Evolutionary conservation across 2,888 invertebrate species (phyloP), one percentile per base, ranked within the genome.

Genomic region (Liodrosophila aerea): DNA sequence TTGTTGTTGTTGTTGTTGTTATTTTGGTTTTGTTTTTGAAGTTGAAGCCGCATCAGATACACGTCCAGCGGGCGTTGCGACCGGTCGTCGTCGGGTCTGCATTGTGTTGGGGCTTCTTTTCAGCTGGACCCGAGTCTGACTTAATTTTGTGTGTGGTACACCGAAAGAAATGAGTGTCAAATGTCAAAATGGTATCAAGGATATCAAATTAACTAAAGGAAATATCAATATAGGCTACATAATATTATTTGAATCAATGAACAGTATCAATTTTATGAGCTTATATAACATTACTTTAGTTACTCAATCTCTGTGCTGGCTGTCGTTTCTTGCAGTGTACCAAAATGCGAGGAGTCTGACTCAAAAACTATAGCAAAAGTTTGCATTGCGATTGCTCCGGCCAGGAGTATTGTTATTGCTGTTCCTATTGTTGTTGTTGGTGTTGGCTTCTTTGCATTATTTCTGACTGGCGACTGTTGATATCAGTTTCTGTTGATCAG

Each of bases 1-100:
- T 34, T 29, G 29, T 37, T 11, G 30, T 15, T 30, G 16, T 7
- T 40, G 39, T 49, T 22, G 39, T 34, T 29, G 29, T 37, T 11
- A 22, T 15, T 30, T 34, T 34, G 57, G 57, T 44, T 40, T 52
- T 52, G 29, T 36, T 18, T 44, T 39, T 36, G 45, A 67, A 68
- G 69, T 68, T 69, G 56, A 66, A 53, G 72, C 85, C 76, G 74
- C 81, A 80, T 80, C 78, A 76, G 78, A 80, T 80, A 85, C 85
- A 85, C 84, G 78, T 80, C 81, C 78, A 85, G 78, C 85, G 78
- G 85, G 78, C 77, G 85, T 83, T 84, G 46, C 82, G 67, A 81
- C 70, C 83, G 64, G 71, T 78, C 83, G 71, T 75, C 83, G 64
- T 68, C 70, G 71, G 43, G 40, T 41, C 40, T 76, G 83, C 77